Evolutionary conservation across 2,113 vertebrate genomes (phyloP).

Genomic region (Tachysurus vachellii): DNA sequence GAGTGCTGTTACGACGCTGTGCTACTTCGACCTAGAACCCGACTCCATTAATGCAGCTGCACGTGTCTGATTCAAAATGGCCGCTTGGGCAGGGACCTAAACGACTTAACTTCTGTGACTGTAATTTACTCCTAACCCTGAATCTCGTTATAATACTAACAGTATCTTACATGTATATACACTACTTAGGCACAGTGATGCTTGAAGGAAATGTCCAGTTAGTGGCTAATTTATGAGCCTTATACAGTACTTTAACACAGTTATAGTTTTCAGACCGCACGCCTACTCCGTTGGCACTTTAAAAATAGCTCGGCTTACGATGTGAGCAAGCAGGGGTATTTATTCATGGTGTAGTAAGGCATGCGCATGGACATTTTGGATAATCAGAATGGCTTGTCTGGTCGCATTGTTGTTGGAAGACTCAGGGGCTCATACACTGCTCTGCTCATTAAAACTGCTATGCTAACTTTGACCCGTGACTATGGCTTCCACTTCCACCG

Average conservation of each 20-base stretch:
- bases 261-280: not conserved
- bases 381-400: constrained; percentile 24
- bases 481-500: not conserved
- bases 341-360: constrained; percentile 13
- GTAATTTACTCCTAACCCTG: constrained; percentile 12
- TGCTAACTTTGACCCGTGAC: constrained; percentile 52
- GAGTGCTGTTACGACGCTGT: constrained; percentile 71
- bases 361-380: constrained; percentile 6
- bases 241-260: not conserved
- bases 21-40: constrained; percentile 48
- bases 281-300: constrained; percentile 1
- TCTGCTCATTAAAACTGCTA: constrained; percentile 46
- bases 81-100: constrained; percentile 21
- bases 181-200: not conserved
- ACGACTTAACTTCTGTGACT: constrained; percentile 6
- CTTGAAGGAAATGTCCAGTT: not conserved
- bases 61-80: constrained; percentile 22
- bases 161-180: not conserved
- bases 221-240: constrained; percentile 2
- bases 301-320: not conserved
- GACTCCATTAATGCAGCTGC: constrained; percentile 4
- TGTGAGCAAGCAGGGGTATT: constrained; percentile 13
- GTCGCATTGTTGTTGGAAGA: constrained; percentile 11
- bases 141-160: not conserved
- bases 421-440: constrained; percentile 7